Conservation (phyloP, 2,797 vertebrate species). For the Limnodromus scolopaceus region DNA sequence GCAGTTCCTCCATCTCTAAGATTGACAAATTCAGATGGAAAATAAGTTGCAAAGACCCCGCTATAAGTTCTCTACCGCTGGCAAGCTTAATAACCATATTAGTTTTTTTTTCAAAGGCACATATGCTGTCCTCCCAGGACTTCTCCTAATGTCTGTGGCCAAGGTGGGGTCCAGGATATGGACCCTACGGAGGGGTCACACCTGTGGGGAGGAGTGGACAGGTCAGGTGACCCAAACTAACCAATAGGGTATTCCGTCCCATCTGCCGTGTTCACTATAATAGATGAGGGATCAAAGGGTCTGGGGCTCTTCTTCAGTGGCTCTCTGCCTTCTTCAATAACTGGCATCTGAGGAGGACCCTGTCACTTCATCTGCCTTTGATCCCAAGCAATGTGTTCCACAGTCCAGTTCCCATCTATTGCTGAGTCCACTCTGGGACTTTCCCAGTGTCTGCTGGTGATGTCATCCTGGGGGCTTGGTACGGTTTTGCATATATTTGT, state of each 20-base stretch:
- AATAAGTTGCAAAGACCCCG: not conserved
- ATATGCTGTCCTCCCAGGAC: not conserved
- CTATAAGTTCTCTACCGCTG: not conserved
- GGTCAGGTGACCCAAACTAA: not conserved
- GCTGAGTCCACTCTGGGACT: not conserved
- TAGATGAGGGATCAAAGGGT: not conserved
- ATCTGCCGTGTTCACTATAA: not conserved
- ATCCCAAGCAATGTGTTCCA: not conserved
- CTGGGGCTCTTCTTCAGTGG: not conserved
- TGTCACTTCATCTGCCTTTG: not conserved
- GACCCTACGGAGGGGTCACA: not conserved
- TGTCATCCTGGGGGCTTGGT: not conserved
- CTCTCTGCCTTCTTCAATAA: too few relatives aligned
- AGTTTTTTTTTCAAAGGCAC: fast-evolving
- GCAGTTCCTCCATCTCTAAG: not conserved
- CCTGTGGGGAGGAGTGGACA: not conserved
- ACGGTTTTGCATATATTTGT: not conserved
- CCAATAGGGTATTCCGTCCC: not conserved
- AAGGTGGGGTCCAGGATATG: not conserved
- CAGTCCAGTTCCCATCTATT: not conserved
- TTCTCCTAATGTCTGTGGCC: not conserved
- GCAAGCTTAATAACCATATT: not conserved
- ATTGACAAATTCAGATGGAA: not conserved
- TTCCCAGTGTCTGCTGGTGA: not conserved
- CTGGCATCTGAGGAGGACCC: not conserved